These are phyloP conservation scores for Eurytemora carolleeae DNA, from an alignment of 1,140 invertebrate species.

Conservation along the genomic window DNA sequence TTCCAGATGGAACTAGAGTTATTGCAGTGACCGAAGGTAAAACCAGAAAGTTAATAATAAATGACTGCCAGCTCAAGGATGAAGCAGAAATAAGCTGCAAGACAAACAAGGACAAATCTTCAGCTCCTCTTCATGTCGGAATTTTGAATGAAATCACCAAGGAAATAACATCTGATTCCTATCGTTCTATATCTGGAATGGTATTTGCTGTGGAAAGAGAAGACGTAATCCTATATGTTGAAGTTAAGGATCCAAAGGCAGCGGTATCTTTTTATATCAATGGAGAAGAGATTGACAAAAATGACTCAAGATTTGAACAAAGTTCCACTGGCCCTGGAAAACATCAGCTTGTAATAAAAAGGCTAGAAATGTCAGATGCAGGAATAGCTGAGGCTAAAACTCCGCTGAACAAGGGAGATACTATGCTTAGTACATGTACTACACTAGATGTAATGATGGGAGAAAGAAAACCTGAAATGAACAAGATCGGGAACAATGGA, in stretches of 20 bases:
- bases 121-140: constrained; percentile 61
- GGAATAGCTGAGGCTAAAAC: constrained; percentile 8
- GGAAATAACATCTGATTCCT: neutral
- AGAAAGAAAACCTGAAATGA: constrained; percentile 1
- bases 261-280: constrained; percentile 83
- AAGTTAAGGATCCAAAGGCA: constrained; percentile 82
- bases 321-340: constrained; percentile 54
- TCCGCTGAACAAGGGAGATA: constrained; percentile 6
- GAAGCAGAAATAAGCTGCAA: constrained; percentile 72
- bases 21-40: constrained; percentile 47
- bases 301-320: constrained; percentile 30
- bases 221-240: constrained; percentile 66
- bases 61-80: constrained; percentile 75
- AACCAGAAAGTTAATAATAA: constrained; percentile 75
- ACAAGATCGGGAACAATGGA: neutral
- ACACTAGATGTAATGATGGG: constrained; percentile 8
- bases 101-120: constrained; percentile 75
- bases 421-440: neutral
- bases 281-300: constrained; percentile 55
- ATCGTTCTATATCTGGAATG: neutral
- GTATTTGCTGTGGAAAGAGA: constrained; percentile 44
- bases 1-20: constrained; percentile 7
- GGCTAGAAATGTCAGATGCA: neutral
- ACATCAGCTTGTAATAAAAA: constrained; percentile 57
- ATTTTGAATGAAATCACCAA: neutral